Conservation (phyloP, 1,140 invertebrate species). For the Heliconius congener region DNA sequence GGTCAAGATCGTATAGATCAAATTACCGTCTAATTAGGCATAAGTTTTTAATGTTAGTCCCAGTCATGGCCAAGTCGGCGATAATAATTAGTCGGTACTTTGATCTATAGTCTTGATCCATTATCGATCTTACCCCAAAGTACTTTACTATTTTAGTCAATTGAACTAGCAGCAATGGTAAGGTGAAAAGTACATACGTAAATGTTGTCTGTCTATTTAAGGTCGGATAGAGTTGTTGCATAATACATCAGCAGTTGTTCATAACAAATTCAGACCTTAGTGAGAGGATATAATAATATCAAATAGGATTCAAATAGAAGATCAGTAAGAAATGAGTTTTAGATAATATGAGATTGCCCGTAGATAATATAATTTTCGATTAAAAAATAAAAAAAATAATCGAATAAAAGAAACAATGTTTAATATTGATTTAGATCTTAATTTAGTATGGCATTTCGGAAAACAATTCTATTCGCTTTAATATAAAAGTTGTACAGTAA, state of each 20-base stretch:
- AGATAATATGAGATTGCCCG: not conserved
- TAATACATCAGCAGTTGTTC: no score
- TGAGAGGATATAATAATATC: not conserved
- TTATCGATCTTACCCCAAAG: no score
- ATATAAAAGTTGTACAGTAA: constrained; percentile 69
- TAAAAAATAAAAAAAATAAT: not conserved
- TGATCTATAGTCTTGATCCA: no score
- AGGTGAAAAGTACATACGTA: constrained; percentile 11
- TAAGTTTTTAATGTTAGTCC: no score
- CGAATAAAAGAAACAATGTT: not conserved
- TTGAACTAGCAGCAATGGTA: not conserved
- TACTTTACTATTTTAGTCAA: not conserved
- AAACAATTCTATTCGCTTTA: constrained; percentile 38
- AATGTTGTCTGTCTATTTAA: constrained; percentile 1
- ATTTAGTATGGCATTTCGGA: not conserved
- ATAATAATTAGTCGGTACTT: no score
- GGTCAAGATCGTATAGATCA: no score
- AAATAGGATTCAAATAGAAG: not conserved
- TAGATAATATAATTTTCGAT: not conserved
- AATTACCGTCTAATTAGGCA: no score
- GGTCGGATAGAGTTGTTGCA: not conserved
- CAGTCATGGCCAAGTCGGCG: no score
- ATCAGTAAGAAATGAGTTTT: not conserved
- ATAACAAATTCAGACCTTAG: not conserved
- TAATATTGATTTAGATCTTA: not conserved